phyloP scores from a whole-genome alignment of 1,140 invertebrate species.

The Neotoxoptera formosana region DNA sequence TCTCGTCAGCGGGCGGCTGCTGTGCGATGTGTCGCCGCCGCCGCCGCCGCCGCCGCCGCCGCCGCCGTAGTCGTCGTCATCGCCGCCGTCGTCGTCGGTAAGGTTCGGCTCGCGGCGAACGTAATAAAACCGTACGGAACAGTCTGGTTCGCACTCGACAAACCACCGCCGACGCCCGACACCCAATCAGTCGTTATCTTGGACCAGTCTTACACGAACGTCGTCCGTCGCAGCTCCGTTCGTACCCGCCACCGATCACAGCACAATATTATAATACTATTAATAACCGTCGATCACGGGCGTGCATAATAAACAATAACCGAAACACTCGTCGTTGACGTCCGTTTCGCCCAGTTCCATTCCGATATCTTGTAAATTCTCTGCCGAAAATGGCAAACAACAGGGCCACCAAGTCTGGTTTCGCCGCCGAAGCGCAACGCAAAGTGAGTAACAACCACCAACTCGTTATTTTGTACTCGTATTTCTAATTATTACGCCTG shows the following conservation, averaged over 20 bases:
- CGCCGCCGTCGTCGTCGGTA: conserved; percentile 36
- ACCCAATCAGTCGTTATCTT: conserved; percentile 28
- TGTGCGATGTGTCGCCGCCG: background rate
- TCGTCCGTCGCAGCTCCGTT: background rate
- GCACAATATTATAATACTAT: background rate
- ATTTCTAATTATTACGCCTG: background rate
- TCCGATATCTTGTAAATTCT: background rate
- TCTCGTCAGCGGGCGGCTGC: background rate
- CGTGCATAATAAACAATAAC: background rate
- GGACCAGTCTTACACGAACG: background rate
- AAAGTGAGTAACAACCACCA: conserved; percentile 72
- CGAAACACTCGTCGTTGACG: background rate
- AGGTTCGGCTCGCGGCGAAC: conserved; percentile 39
- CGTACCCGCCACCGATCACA: background rate
- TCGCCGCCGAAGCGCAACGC: conserved; percentile 90
- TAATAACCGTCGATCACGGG: background rate
- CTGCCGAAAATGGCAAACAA: conserved; percentile 76
- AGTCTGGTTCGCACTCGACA: conserved; percentile 46
- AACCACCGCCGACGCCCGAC: conserved; percentile 11
- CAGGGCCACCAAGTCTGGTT: conserved; percentile 91
- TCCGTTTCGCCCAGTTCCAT: background rate
- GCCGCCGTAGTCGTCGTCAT: background rate
- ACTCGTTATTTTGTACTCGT: background rate
- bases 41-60: too few species aligned
- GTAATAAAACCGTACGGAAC: conserved; percentile 26